Base-by-base conservation (phyloP, 1,140 invertebrate genomes). In the Bombus pyrosoma region DNA sequence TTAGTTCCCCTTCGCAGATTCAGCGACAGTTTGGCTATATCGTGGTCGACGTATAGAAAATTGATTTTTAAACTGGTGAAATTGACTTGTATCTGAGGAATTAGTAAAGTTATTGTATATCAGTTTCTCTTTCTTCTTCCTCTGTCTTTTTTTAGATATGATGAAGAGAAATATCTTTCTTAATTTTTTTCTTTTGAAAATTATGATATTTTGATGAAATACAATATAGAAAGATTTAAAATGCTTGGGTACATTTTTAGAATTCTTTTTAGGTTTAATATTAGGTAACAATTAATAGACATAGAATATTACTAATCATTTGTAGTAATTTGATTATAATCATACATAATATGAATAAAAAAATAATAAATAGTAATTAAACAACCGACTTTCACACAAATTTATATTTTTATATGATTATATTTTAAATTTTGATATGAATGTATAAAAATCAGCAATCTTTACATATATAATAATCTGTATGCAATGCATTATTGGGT, bases 1-100 rank as follows among this genome's bases (percentile, higher is more conserved):
- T 47, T 64, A 73, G 73, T 59, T 72, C 80, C 73, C 66, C 64
- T 66, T 84, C 57, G 83, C 77, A 32, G 83, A 80, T 85, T 73
- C 53, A 59, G 66, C 66, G 22, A 28, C 15, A 71, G 59, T 47
- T 76, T 25, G 59, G 59, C 75, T 84, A 59, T 47, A 37, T 47
- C 37, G 18, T 47, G 18, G 37, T 5, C 13, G 5, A 43, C 10
- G 3, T 71, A 43, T 53, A 69, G 47, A 39, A 28, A 68, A 69
- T 69, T 64, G 3, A 83, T 69, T 83, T 83, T 83, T 77, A 18
- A 9, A 47, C 5, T 12, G 57, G 4, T 2, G 18, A 39, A 32
- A 43, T 62, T 76, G 32, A 32, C 9, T 32, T 8, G 8, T 37
- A 6, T 34, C 10, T 15, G 18, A 9, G 9, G 18, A 43, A 32